Evolutionary conservation across 2,797 vertebrate genomes (phyloP), one percentile per base, ranked within the genome.

Genomic region (Propithecus perrieri): DNA sequence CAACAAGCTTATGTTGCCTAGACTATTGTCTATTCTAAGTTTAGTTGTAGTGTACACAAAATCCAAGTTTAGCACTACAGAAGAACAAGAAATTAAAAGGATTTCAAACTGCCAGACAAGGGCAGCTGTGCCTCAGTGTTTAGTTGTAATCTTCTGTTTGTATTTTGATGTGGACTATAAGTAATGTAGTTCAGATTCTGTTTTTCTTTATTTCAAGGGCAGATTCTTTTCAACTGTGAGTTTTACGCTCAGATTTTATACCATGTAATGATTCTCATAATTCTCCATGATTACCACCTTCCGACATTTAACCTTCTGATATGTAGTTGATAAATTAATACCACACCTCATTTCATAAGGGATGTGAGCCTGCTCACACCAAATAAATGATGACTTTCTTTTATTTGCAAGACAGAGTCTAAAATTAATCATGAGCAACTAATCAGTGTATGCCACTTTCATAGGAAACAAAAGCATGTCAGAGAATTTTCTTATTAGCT

Each of bases 11-110:
- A 14, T 72, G 43, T 75, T 75, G 74, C 46, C 53, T 96, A 9
- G 22, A 53, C 76, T 87, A 46, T 67, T 63, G 14, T 89, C 72
- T 85, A 38, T 57, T 87, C 78, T 81, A 0, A 48, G 35, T 85
- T 85, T 90, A 63, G 59, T 95, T 94, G 57, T 12, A 1, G 65
- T 84, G 85, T 85, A 95, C 85, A 88, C 71, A 41, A 79, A 96
- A 10, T 89, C 93, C 94, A 85, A 83, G 35, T 48, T 95, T 90
- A 85, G 78, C 65, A 33, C 55, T 65, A 53, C 1, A 13, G 14
- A 79, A 95, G 59, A 96, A 76, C 74, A 94, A 90, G 59, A 89
- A 92, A 98, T 97, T 90, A 95, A 95, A 96, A 96, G 69, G 33
- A 28, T 74, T 63, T 80, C 46, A 24, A 84, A 10, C 13, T 55